Evolutionary conservation across 2,113 vertebrate genomes (phyloP), one percentile per base, ranked within the genome.

Genomic region (Procavia capensis): DNA sequence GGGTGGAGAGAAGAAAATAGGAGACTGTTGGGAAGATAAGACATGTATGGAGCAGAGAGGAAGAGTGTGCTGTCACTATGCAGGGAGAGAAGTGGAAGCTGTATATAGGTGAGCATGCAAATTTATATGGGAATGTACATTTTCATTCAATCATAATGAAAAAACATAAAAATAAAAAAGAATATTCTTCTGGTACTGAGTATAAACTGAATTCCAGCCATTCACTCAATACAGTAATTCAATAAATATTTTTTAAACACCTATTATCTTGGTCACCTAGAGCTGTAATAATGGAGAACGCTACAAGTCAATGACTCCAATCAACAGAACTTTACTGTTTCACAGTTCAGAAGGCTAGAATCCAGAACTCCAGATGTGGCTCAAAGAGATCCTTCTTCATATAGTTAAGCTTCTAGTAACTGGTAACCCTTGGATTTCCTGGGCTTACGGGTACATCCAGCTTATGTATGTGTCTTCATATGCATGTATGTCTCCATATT

Each of bases 81-180:
- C n/a, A n/a, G n/a, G n/a, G n/a, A n/a, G n/a, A n/a, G n/a, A n/a
- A n/a, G n/a, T n/a, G n/a, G n/a, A n/a, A n/a, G n/a, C n/a, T n/a
- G n/a, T n/a, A n/a, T n/a, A n/a, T n/a, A n/a, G n/a, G n/a, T n/a
- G n/a, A n/a, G n/a, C n/a, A n/a, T n/a, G n/a, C n/a, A n/a, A n/a
- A n/a, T n/a, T n/a, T n/a, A n/a, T n/a, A n/a, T n/a, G n/a, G n/a
- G n/a, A n/a, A n/a, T n/a, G n/a, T n/a, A n/a, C n/a, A n/a, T n/a
- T n/a, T n/a, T n/a, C n/a, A n/a, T n/a, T n/a, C n/a, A n/a, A n/a
- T n/a, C n/a, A n/a, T n/a, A n/a, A n/a, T n/a, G n/a, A n/a, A n/a
- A n/a, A n/a, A n/a, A n/a, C n/a, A 78, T 14, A 17, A 93, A 95
- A 95, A 81, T 27, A 29, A 75, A 64, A 13, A 79, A 59, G 89